phyloP scores from a whole-genome alignment of 1,140 invertebrate species.

The Trissolcus basalis region DNA sequence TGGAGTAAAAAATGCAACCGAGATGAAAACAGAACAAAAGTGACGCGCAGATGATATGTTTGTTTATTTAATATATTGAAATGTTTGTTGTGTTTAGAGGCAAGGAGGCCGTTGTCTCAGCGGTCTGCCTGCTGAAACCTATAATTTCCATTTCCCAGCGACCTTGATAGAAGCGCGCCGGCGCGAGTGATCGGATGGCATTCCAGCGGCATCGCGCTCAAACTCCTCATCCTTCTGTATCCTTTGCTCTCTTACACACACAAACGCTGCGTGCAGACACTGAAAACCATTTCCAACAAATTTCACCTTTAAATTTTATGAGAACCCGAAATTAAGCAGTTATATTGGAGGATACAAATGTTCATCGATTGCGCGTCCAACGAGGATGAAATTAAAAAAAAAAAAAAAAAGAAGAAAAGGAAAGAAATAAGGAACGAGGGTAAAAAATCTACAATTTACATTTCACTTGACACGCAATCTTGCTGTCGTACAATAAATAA shows the following conservation, averaged over 20 bases:
- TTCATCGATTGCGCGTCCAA: no score
- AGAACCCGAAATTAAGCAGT: neutral
- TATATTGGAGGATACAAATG: no score
- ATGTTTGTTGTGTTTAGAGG: neutral
- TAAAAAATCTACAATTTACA: no score
- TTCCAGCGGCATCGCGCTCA: conserved; percentile 64
- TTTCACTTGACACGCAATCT: no score
- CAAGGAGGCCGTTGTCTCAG: conserved; percentile 42
- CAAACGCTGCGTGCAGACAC: neutral
- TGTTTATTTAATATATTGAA: conserved; percentile 1
- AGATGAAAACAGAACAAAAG: no score
- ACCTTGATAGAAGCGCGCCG: conserved; percentile 67
- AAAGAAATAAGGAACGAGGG: no score
- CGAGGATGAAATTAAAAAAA: no score
- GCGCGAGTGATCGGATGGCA: conserved; percentile 69
- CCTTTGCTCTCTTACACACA: conserved; percentile 1
- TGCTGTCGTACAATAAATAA: no score
- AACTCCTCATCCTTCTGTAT: conserved; percentile 33
- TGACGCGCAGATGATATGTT: neutral
- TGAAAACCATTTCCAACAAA: neutral
- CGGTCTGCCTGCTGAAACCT: conserved; percentile 57
- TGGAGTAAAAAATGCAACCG: no score
- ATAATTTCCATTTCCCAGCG: conserved; percentile 70
- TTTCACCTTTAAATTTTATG: neutral
- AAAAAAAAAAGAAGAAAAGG: no score